These are phyloP conservation scores for Spea hammondii DNA, from an alignment of 2,797 vertebrate genomes.

Conservation along the genomic window DNA sequence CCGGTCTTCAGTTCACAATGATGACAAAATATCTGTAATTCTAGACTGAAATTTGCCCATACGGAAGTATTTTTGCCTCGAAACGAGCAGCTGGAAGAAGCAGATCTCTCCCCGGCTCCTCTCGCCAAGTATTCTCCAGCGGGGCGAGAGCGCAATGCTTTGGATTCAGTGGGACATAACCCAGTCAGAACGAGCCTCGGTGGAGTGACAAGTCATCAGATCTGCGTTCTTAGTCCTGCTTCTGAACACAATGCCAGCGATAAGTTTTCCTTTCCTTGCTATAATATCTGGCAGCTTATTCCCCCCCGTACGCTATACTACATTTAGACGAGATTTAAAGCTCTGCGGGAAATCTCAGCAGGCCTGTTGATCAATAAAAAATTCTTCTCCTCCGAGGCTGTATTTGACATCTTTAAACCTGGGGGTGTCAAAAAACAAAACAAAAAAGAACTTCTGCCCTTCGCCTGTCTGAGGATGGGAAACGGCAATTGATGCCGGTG, in stretches of 20 bases:
- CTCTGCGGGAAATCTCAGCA: conserved; percentile 55
- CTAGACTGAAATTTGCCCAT: conserved; percentile 10
- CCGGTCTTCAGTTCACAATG: neutral
- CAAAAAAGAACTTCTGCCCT: conserved; percentile 48
- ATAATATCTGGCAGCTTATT: conserved; percentile 52
- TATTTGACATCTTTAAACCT: conserved; percentile 64
- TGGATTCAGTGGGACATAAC: conserved; percentile 30
- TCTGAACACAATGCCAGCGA: conserved; percentile 21
- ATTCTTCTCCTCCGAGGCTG: conserved; percentile 55
- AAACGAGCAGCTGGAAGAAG: conserved; percentile 13
- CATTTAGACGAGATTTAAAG: conserved; percentile 56
- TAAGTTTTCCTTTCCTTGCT: conserved; percentile 53
- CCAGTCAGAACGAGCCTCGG: conserved; percentile 25
- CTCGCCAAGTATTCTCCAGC: conserved; percentile 15
- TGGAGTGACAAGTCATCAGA: conserved; percentile 44
- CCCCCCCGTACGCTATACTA: conserved; percentile 41
- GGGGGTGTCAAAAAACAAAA: conserved; percentile 56
- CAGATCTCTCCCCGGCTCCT: neutral
- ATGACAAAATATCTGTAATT: conserved; percentile 23
- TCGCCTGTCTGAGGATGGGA: conserved; percentile 56
- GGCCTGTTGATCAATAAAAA: conserved; percentile 65
- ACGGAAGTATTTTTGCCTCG: conserved; percentile 2
- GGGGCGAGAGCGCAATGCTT: conserved; percentile 2
- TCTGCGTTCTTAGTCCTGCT: conserved; percentile 43
- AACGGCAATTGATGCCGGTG: conserved; percentile 60